Conservation (phyloP, 2,113 vertebrate genomes). For the Gadus chalcogrammus region DNA sequence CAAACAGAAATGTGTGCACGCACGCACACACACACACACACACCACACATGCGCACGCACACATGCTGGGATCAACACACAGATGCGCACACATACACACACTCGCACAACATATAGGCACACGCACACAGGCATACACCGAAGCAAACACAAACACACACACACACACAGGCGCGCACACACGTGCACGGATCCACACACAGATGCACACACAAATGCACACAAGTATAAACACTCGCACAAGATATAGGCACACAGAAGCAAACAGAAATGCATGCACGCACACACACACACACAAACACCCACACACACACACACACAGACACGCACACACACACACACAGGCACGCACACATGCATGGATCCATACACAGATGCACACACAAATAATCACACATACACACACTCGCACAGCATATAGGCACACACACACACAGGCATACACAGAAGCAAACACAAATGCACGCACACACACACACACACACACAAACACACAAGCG, state of each 20-base stretch:
- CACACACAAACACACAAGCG: conserved; percentile 3
- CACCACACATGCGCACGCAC: too few relatives aligned
- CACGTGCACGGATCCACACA: not conserved
- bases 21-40: too few relatives aligned
- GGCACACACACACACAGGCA: too few relatives aligned
- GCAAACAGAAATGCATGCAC: not conserved
- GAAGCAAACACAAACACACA: too few relatives aligned
- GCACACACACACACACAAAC: too few relatives aligned
- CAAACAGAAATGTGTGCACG: not conserved
- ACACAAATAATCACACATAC: too few relatives aligned
- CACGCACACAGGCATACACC: conserved; percentile 26
- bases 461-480: conserved; percentile 22
- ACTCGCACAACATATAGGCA: conserved; percentile 1
- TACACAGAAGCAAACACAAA: conserved; percentile 26
- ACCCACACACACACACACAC: too few relatives aligned
- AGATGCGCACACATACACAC: too few relatives aligned
- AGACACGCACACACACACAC: conserved; percentile 11
- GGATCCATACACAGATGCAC: not conserved
- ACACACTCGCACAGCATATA: too few relatives aligned
- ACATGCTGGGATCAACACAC: not conserved
- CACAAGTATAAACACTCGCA: not conserved
- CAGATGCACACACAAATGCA: conserved; percentile 28
- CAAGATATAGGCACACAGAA: conserved; percentile 28
- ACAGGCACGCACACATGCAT: conserved; percentile 22
- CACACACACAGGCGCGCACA: too few relatives aligned